These are phyloP conservation scores for Sebastes paucispinis DNA, from an alignment of 2,797 vertebrate species.

Conservation along the genomic window DNA sequence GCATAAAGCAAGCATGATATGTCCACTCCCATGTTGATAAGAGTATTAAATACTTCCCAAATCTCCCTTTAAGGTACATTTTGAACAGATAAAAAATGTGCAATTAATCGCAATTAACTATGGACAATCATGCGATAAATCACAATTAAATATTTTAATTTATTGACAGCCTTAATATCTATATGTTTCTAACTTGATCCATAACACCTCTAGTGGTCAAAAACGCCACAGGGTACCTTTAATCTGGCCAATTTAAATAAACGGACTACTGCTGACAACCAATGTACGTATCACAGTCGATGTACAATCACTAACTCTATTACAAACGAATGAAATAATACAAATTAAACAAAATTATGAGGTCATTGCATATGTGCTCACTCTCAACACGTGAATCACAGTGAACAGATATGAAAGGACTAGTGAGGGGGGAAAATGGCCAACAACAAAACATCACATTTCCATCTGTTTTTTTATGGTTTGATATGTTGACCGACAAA, in stretches of 20 bases:
- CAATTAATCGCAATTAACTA: no score
- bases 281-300: slow-evolving; percentile 1
- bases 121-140: no score
- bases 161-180: no score
- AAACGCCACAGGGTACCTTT: slow-evolving; percentile 49
- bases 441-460: slow-evolving; percentile 27
- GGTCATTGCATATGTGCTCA: slow-evolving; percentile 62
- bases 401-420: slow-evolving; percentile 64
- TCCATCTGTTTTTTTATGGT: background rate
- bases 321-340: slow-evolving; percentile 38
- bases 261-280: background rate
- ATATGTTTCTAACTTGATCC: background rate
- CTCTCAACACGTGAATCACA: background rate
- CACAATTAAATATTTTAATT: no score
- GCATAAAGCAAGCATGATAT: no score
- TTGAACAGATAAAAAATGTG: no score
- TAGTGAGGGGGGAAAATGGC: slow-evolving; percentile 17
- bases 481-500: slow-evolving; percentile 39
- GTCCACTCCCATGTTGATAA: no score
- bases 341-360: slow-evolving; percentile 46
- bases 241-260: slow-evolving; percentile 1
- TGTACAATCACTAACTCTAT: slow-evolving; percentile 32
- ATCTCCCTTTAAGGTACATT: no score
- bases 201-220: background rate
- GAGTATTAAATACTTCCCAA: no score